A percentile compares a stretch with the other conserved stretches of the same genome.
Evolutionary conservation across 1,140 invertebrate genomes (phyloP).

Genomic region (Matsumurasca onukii): DNA sequence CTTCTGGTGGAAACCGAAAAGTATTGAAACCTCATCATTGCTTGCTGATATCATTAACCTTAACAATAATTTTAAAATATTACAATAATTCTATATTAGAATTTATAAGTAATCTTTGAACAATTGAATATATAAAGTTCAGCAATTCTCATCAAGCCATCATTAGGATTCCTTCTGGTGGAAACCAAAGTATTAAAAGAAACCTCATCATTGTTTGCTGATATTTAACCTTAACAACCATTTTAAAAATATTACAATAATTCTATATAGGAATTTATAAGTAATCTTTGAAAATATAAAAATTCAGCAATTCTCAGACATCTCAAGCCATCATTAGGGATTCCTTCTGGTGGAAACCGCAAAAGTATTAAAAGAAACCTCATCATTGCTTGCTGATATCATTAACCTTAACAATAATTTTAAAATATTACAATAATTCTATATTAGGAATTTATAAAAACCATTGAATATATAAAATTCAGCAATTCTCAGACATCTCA

Average conservation of each 20-base stretch:
- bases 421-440: background rate
- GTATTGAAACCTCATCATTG: slow-evolving; percentile 21
- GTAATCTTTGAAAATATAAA: no score
- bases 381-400: background rate
- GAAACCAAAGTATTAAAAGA: slow-evolving; percentile 19
- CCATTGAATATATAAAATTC: background rate
- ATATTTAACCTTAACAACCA: no score
- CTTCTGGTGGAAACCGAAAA: slow-evolving; percentile 27
- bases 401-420: background rate
- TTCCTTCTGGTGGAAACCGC: slow-evolving; percentile 24
- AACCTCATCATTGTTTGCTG: no score
- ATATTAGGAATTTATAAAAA: no score
- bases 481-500: slow-evolving; percentile 13
- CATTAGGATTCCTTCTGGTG: slow-evolving; percentile 11
- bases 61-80: background rate
- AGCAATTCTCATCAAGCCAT: slow-evolving; percentile 22
- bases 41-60: background rate
- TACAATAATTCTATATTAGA: no score
- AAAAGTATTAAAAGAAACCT: slow-evolving; percentile 26
- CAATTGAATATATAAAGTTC: no score
- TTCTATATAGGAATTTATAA: no score
- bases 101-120: no score
- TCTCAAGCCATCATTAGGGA: slow-evolving; percentile 4
- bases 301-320: slow-evolving; percentile 19
- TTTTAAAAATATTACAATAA: no score